phyloP scores from a whole-genome alignment of 2,113 vertebrate species.

The Xenopus borealis region DNA sequence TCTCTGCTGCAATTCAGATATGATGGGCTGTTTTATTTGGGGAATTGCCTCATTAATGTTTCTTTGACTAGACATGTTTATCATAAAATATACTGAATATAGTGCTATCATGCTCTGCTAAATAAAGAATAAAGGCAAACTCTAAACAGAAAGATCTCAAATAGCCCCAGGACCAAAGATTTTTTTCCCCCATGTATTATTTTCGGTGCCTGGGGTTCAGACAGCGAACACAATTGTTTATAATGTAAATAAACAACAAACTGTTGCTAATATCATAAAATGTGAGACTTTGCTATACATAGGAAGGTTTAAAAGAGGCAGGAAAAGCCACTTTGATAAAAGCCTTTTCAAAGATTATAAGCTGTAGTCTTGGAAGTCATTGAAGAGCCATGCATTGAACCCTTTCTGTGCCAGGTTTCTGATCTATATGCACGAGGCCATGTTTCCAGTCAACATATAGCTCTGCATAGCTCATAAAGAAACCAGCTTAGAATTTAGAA shows the following conservation, averaged over 20 bases:
- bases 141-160: conserved; percentile 61
- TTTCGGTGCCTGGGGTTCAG: conserved; percentile 9
- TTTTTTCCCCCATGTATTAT: conserved; percentile 47
- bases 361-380: too few species aligned
- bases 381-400: too few species aligned
- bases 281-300: neutral
- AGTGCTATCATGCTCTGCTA: conserved; percentile 68
- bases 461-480: too few species aligned
- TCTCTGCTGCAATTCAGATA: conserved; percentile 80
- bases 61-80: conserved; percentile 93
- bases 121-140: conserved; percentile 66
- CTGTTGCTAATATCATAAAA: neutral
- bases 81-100: conserved; percentile 77
- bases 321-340: neutral
- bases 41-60: conserved; percentile 89
- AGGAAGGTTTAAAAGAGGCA: neutral
- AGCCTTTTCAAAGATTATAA: too few species aligned
- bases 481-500: too few species aligned
- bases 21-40: conserved; percentile 85
- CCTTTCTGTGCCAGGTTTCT: too few species aligned
- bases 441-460: too few species aligned
- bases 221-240: conserved; percentile 1
- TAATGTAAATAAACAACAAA: neutral
- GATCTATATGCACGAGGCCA: too few species aligned
- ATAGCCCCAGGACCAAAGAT: conserved; percentile 56